These are phyloP conservation scores for Tetrapedia diversipes DNA, from an alignment of 2,888 invertebrate species.

Conservation along the genomic window DNA sequence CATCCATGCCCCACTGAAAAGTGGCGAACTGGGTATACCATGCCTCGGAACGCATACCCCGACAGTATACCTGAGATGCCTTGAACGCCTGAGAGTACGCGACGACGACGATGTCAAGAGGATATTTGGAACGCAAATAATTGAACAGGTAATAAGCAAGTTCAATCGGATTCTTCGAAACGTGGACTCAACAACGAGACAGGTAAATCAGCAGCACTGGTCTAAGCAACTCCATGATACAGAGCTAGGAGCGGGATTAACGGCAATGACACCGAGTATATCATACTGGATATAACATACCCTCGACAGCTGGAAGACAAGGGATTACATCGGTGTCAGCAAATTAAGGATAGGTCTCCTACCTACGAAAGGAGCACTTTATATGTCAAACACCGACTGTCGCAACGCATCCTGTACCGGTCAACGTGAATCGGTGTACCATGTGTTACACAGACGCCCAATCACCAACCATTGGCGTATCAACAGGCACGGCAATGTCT, in stretches of 20 bases:
- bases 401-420: slow-evolving; percentile 2
- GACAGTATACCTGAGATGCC: background rate
- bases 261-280: background rate
- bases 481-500: slow-evolving; percentile 10
- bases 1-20: background rate
- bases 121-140: background rate
- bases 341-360: slow-evolving; percentile 6
- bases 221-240: background rate
- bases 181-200: no score
- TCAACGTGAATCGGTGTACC: background rate
- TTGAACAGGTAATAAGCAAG: no score
- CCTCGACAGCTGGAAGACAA: background rate
- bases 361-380: slow-evolving; percentile 8
- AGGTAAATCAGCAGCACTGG: background rate
- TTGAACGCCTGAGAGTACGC: background rate
- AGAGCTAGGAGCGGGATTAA: background rate
- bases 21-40: slow-evolving; percentile 6
- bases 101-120: background rate
- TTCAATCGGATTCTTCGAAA: no score
- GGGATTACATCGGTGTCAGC: slow-evolving; percentile 12
- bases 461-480: background rate
- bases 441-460: slow-evolving; percentile 10
- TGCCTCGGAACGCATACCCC: background rate
- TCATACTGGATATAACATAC: slow-evolving; percentile 19
- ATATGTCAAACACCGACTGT: slow-evolving; percentile 4